Conservation (phyloP, 2,888 invertebrate species). For the Nephrotoma flavescens region DNA sequence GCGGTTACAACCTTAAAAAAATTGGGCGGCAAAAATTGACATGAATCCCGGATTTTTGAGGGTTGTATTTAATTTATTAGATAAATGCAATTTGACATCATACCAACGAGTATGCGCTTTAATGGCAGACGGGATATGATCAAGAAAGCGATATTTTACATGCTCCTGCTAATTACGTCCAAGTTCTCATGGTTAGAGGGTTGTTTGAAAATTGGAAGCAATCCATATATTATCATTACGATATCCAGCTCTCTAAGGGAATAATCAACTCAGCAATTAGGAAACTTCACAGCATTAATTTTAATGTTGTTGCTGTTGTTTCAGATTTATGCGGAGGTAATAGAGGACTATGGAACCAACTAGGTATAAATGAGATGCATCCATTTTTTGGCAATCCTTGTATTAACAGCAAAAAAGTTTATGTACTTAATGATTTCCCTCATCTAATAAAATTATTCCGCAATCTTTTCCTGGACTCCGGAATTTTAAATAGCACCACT, state of each 20-base stretch:
- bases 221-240: neutral
- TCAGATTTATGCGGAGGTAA: constrained; percentile 6
- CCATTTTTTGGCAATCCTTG: constrained; percentile 5
- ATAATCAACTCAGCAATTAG: neutral
- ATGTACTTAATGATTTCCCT: no score
- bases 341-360: neutral
- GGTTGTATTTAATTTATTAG: neutral
- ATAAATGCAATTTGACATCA: neutral
- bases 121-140: constrained; percentile 5
- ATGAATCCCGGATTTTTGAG: neutral
- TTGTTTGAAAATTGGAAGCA: neutral
- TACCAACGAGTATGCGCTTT: neutral
- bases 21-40: neutral
- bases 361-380: neutral
- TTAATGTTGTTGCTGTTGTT: constrained; percentile 4
- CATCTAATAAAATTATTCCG: no score
- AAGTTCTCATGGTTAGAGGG: constrained; percentile 6
- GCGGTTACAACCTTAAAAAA: neutral
- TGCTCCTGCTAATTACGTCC: constrained; percentile 7
- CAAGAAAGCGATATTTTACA: neutral
- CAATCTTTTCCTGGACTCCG: no score
- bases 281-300: constrained; percentile 4
- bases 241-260: neutral
- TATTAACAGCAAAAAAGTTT: no score
- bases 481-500: no score